Evolutionary conservation across 2,797 vertebrate species (phyloP).

Genomic region (Amazona finschi): DNA sequence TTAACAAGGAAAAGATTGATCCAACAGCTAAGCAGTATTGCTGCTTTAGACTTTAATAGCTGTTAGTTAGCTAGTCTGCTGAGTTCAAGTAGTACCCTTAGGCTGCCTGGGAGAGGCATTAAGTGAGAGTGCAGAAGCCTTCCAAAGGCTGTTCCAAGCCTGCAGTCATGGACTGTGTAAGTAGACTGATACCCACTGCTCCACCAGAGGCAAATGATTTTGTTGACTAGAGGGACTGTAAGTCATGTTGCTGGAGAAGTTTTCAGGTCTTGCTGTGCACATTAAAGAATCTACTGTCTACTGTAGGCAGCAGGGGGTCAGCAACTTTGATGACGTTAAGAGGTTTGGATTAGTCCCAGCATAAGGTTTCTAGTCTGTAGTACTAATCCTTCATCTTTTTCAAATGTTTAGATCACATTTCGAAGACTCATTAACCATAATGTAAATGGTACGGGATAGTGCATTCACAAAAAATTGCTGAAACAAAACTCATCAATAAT

Average conservation of each 20-base stretch:
- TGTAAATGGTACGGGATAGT: not conserved
- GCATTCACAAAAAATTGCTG: not conserved
- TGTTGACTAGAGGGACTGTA: not conserved
- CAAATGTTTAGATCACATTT: not conserved
- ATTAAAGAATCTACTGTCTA: not conserved
- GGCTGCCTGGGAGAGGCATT: not conserved
- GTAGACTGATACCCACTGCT: not conserved
- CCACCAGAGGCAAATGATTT: not conserved
- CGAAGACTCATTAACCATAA: not conserved
- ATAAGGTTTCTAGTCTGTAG: not conserved
- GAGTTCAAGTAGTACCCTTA: not conserved
- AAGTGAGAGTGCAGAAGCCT: not conserved
- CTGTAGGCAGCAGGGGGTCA: not conserved
- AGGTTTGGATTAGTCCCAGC: not conserved
- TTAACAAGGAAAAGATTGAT: not conserved
- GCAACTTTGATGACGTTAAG: not conserved
- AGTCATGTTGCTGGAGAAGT: not conserved
- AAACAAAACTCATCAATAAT: constrained; percentile 9
- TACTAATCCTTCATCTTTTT: not conserved
- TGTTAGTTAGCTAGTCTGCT: not conserved
- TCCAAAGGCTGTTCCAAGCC: not conserved
- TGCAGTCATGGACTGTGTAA: not conserved
- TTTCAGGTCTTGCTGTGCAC: not conserved
- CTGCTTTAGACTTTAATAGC: not conserved
- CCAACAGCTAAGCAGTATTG: not conserved